Evolutionary conservation across 30 jellyfish, hydroid and myxozoan genomes (phyloP), one percentile per base, ranked within the genome.

Genomic region (Aurelia sp.): DNA sequence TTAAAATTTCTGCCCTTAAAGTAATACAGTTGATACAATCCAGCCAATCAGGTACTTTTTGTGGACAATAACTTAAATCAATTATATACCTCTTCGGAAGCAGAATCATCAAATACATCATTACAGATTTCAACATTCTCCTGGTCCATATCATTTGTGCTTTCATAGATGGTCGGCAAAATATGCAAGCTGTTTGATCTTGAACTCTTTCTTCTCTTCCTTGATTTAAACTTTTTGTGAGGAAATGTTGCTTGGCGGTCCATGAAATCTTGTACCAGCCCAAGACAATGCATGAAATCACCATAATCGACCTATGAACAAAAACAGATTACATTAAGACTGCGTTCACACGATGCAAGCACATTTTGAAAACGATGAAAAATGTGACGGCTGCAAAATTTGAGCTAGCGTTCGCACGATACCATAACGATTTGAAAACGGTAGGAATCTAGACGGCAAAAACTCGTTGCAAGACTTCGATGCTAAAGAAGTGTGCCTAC

Each of bases 141-240:
- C 50, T 44, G 35, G 37, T 87, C 87, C 21, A 52, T 82, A 66
- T 59, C 64, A 35, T 40, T 73, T 33, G 78, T 41, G 20, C 90
- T 67, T 64, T 88, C 96, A 66, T 70, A 78, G 30, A 88, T 88
- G 6, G 96, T 88, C 62, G 96, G 96, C 89, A 88, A 27, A 15
- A 79, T 78, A n/a, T 74, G 84, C 35, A 78, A 48, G 41, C 88
- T 80, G 85, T 78, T 75, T 33, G 87, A 79, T 57, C 79, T 16
- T 8, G 96, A 78, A 66, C 88, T 75, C 61, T 79, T 79, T 37
- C 90, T 71, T 52, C 92, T 63, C 85, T 80, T 79, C 7, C 96
- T 78, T 68, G 79, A 66, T 19, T 66, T 68, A 37, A 65, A 23
- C 58, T 55, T 70, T 51, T 79, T 79, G 19, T 71, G 67, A 60